These are phyloP conservation scores for Drosophila trichaetosa DNA, from an alignment of 2,888 invertebrate genomes.

Conservation along the genomic window DNA sequence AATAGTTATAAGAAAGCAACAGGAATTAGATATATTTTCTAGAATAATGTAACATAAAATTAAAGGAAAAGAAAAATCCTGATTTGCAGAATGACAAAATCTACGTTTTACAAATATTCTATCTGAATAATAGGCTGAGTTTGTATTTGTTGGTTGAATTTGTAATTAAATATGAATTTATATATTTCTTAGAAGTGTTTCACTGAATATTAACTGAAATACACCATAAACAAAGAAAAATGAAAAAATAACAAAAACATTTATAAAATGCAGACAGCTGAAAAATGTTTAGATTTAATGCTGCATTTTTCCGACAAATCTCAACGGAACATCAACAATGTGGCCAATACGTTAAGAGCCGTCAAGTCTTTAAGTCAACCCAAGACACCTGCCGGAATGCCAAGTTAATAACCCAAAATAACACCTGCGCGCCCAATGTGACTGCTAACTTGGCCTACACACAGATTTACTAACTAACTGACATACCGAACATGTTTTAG, in stretches of 20 bases:
- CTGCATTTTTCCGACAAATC: neutral
- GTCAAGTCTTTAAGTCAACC: slow-evolving; percentile 29
- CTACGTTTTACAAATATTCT: neutral
- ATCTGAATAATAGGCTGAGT: neutral
- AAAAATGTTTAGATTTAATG: neutral
- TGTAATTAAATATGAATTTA: neutral
- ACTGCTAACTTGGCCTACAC: slow-evolving; percentile 28
- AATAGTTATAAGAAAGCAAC: neutral
- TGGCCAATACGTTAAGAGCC: slow-evolving; percentile 13
- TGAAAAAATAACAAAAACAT: neutral
- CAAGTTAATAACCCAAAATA: slow-evolving; percentile 39
- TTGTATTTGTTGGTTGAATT: neutral
- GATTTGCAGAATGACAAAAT: neutral
- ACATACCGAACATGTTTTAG: slow-evolving; percentile 53
- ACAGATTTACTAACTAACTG: slow-evolving; percentile 74
- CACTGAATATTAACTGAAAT: neutral
- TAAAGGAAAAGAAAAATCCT: neutral
- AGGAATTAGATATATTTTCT: too few species aligned
- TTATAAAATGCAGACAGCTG: neutral
- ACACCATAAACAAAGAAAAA: neutral
- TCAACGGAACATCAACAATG: neutral
- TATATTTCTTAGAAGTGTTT: neutral
- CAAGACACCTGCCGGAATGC: slow-evolving; percentile 37
- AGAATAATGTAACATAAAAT: neutral
- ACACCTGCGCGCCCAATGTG: slow-evolving; percentile 39